Base-by-base conservation (phyloP, 2,888 invertebrate species). In the Hemicrepidius hirtus region DNA sequence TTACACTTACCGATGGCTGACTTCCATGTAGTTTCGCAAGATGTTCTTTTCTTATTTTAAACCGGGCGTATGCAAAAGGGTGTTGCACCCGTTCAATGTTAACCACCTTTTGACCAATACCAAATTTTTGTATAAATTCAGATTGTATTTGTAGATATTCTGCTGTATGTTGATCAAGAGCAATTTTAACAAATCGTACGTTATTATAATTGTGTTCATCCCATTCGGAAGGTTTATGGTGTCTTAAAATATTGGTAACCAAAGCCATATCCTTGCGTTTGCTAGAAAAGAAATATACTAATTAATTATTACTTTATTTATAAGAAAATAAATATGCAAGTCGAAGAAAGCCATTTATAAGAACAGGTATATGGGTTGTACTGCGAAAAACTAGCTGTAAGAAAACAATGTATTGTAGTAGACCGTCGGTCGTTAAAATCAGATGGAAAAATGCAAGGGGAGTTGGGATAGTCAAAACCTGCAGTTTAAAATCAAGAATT, bases 11-110 rank as follows among this genome's bases (percentile, higher is more conserved):
- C 13, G 20, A 9, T 21, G 49, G 49, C 12, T 12, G 10, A 21
- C 12, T 1, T 21, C 49, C 49, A 20, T 10, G 21, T 21, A 5
- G 12, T 28, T 32, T 53, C 3, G n/a, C 3, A 4, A 53, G 28
- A 24, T 53, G 53, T n/a, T 28, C 28, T 21, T 53, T 53, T 32
- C 53, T 12, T 7, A 53, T 24, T 24, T 1, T 18, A 44, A 53
- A 76, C 44, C 73, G 60, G 3, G 66, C 69, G 60, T 65, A 76
- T 2, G 75, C 75, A 60, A 69, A 73, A 0, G 75, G 75, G 65
- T 76, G 73, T 46, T 76, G 76, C 1, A 76, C 63, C 20, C 76
- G 53, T 24, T 60, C 21, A n/a, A 75, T 71, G 55, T 66, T 71
- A 12, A 20, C 2, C 5, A 24, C n/a, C 6, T 62, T 5, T n/a